Percentiles rank a stretch among this genome's conserved stretches.
Conservation (phyloP, 2,797 vertebrate genomes). For the Psittacula echo region DNA sequence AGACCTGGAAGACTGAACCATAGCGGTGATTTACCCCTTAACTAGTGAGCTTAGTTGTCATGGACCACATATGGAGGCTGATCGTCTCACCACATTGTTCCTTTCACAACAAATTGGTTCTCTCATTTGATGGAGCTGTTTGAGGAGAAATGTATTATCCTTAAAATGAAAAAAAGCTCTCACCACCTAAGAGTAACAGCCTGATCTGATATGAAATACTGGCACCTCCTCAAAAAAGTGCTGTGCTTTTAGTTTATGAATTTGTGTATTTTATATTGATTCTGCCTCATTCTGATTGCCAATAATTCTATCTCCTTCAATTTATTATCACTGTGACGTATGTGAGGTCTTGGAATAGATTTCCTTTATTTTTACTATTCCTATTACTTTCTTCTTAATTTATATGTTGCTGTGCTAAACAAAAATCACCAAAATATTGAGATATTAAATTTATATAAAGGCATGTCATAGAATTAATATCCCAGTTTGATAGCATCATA, state of each 20-base stretch:
- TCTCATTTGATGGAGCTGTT: background rate
- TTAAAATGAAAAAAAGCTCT: background rate
- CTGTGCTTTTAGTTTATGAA: background rate
- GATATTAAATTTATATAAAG: background rate
- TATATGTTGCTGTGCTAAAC: background rate
- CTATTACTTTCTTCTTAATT: background rate
- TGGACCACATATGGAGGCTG: background rate
- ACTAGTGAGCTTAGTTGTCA: background rate
- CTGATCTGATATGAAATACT: background rate
- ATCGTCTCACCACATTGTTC: background rate
- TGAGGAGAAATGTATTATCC: background rate
- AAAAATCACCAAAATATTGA: background rate
- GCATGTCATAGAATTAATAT: background rate
- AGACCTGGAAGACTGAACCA: background rate
- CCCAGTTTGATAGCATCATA: background rate
- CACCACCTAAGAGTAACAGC: background rate
- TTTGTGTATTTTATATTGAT: conserved; percentile 27
- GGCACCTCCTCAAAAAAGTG: background rate
- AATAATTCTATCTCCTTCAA: background rate
- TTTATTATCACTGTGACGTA: background rate
- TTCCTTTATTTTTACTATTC: background rate
- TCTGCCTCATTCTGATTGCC: background rate
- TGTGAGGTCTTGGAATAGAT: background rate
- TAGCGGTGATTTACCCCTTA: background rate
- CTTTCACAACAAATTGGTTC: background rate